phyloP scores from a whole-genome alignment of 2,888 invertebrate genomes.

The Hyposoter dolosus region DNA sequence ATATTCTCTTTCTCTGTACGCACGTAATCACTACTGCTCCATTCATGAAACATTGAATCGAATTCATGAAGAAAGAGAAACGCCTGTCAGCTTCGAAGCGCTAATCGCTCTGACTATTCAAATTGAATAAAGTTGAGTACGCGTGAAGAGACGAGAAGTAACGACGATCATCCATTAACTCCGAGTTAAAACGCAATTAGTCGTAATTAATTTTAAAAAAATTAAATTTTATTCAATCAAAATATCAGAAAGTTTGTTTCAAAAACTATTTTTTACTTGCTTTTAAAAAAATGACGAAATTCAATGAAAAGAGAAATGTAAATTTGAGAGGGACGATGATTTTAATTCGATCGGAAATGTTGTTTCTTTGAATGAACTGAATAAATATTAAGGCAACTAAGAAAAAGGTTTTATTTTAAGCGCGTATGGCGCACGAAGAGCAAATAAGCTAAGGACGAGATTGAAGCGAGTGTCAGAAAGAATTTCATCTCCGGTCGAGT shows the following conservation, averaged over 20 bases:
- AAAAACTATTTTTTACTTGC: background rate
- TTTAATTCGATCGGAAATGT: background rate
- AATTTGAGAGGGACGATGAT: background rate
- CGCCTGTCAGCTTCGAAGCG: conserved; percentile 10
- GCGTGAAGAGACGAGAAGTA: background rate
- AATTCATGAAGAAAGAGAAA: conserved; percentile 21
- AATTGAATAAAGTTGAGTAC: conserved; percentile 1
- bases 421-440: background rate
- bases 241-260: background rate
- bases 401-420: background rate
- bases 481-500: conserved; percentile 15
- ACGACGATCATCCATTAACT: background rate
- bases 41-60: conserved; percentile 43
- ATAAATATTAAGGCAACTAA: background rate
- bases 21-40: conserved; percentile 22
- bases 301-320: background rate
- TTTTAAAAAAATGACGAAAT: background rate
- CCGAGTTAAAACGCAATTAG: background rate
- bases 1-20: background rate
- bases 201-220: background rate
- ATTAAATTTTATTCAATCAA: background rate
- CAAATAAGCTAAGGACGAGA: background rate
- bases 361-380: background rate
- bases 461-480: conserved; percentile 19
- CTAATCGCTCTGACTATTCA: conserved; percentile 30